phyloP scores from a whole-genome alignment of 2,888 invertebrate species.

The Latrodectus elegans region DNA sequence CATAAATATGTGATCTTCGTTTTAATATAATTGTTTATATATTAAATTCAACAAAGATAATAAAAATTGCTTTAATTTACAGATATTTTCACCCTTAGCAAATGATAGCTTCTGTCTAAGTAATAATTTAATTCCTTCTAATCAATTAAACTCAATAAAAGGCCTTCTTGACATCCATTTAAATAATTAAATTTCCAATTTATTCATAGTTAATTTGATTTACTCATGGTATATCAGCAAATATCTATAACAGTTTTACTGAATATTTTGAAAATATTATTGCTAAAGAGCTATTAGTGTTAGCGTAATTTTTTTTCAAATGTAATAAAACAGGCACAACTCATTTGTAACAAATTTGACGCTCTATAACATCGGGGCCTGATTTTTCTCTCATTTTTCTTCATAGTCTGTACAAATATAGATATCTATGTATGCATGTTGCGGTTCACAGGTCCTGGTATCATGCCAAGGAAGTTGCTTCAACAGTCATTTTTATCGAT shows the following conservation, averaged over 20 bases:
- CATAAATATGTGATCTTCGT: no score
- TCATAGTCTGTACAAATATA: slow-evolving; percentile 59
- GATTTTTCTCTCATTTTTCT: slow-evolving; percentile 16
- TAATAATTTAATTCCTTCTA: no score
- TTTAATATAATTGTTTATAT: no score
- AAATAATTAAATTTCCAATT: no score
- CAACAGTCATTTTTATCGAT: slow-evolving; percentile 51
- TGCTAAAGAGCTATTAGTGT: background rate
- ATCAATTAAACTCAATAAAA: no score
- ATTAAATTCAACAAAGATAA: no score
- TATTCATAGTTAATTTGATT: background rate
- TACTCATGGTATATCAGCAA: background rate
- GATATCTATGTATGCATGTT: slow-evolving; percentile 52
- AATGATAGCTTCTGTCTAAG: no score
- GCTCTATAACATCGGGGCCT: slow-evolving; percentile 33
- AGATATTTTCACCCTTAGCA: no score
- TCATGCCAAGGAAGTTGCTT: slow-evolving; percentile 40
- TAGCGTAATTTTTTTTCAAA: background rate
- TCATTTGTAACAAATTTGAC: slow-evolving; percentile 1
- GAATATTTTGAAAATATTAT: background rate
- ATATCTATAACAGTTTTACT: background rate
- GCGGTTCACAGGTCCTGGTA: slow-evolving; percentile 23
- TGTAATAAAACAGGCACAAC: background rate
- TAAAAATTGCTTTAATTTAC: no score
- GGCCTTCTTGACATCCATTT: no score